These are phyloP conservation scores for Drosophila nr. perissopoda DNA, from an alignment of 2,888 invertebrate species.

Conservation along the genomic window DNA sequence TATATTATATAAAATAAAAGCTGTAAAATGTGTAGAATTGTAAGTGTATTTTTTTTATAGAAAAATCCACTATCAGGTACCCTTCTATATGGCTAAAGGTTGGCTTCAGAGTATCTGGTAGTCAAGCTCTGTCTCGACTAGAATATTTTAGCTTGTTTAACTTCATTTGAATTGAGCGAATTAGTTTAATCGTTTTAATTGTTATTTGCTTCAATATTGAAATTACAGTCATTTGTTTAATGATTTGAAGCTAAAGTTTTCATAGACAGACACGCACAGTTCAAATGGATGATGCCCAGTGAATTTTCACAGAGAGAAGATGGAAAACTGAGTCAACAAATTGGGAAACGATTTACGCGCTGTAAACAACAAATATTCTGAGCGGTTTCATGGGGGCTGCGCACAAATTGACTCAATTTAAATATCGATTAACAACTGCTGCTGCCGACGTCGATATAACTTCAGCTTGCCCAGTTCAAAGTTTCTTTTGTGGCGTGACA, in stretches of 20 bases:
- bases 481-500: conserved; percentile 45
- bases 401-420: conserved; percentile 63
- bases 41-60: neutral
- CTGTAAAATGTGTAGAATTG: neutral
- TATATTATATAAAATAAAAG: no score
- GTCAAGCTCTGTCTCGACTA: neutral
- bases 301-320: neutral
- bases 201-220: neutral
- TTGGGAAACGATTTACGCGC: conserved; percentile 35
- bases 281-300: neutral
- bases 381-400: conserved; percentile 43
- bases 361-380: conserved; percentile 17
- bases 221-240: neutral
- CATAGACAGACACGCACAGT: neutral
- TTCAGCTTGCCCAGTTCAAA: conserved; percentile 1
- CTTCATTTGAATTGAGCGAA: neutral
- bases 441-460: conserved; percentile 9
- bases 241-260: neutral
- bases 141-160: neutral
- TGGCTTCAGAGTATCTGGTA: neutral
- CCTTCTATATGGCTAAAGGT: neutral
- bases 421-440: conserved; percentile 63
- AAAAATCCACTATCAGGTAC: neutral
- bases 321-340: conserved; percentile 23
- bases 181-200: neutral